phyloP scores from a whole-genome alignment of 37 sponge, comb jelly and placozoan species.

The Eunapius fragilis region DNA sequence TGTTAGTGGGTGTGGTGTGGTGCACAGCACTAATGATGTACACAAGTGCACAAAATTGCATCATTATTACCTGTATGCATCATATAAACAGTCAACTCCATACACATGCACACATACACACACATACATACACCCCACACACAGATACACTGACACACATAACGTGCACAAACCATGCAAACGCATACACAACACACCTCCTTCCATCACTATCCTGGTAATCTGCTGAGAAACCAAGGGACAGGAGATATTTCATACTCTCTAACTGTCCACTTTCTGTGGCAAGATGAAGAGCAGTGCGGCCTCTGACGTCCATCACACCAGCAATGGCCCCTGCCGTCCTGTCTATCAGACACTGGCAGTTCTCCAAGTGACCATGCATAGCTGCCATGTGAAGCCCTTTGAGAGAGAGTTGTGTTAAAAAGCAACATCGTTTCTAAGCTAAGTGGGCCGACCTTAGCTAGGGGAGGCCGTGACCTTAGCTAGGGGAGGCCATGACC shows the following conservation, averaged over 20 bases:
- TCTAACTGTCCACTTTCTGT: slow-evolving; percentile 49
- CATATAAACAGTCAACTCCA: too few relatives aligned
- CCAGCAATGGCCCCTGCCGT: slow-evolving; percentile 46
- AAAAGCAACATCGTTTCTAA: too few relatives aligned
- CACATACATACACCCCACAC: not conserved
- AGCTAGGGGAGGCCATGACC: too few relatives aligned
- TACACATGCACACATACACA: not conserved
- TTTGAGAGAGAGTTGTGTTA: too few relatives aligned
- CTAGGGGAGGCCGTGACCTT: too few relatives aligned
- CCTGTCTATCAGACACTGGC: slow-evolving; percentile 69
- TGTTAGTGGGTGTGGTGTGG: too few relatives aligned
- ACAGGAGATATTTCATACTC: slow-evolving; percentile 64
- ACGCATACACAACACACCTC: slow-evolving; percentile 58
- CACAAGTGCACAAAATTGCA: too few relatives aligned
- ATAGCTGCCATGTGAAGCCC: slow-evolving; percentile 77
- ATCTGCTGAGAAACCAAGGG: slow-evolving; percentile 51
- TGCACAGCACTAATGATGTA: too few relatives aligned
- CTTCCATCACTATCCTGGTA: slow-evolving; percentile 59
- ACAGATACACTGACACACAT: too few relatives aligned
- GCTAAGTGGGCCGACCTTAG: too few relatives aligned
- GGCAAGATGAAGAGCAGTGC: slow-evolving; percentile 80
- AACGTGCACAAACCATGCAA: not conserved
- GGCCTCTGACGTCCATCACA: slow-evolving; percentile 58
- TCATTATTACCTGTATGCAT: not conserved
- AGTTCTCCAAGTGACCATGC: slow-evolving; percentile 54